phyloP scores from a whole-genome alignment of 2,888 invertebrate genomes.

The Trypoxylon attenuatum region DNA sequence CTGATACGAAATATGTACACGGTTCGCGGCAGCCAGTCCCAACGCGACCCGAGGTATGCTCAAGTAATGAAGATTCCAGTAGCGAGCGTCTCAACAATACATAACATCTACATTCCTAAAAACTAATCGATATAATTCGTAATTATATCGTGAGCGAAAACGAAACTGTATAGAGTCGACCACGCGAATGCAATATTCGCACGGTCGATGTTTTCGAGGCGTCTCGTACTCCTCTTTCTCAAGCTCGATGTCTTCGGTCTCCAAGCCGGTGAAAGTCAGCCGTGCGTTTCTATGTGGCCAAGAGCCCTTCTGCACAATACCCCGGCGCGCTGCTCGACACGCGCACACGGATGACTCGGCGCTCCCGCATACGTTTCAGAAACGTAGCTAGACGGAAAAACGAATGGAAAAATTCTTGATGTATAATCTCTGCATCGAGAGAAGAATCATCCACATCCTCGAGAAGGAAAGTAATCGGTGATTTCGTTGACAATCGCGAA shows the following conservation, averaged over 20 bases:
- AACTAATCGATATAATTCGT: too few species aligned
- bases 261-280: conserved; percentile 60
- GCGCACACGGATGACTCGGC: conserved; percentile 3
- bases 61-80: neutral
- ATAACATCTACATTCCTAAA: too few species aligned
- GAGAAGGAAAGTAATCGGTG: too few species aligned
- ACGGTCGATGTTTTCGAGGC: conserved; percentile 37
- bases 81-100: too few species aligned
- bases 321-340: conserved; percentile 13
- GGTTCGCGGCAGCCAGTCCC: too few species aligned
- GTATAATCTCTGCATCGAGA: too few species aligned
- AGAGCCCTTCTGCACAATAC: conserved; percentile 41
- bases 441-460: too few species aligned
- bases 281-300: conserved; percentile 44
- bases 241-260: conserved; percentile 32
- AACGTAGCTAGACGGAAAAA: neutral
- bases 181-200: neutral
- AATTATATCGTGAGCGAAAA: too few species aligned
- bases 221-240: conserved; percentile 24
- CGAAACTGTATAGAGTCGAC: too few species aligned
- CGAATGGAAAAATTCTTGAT: too few species aligned
- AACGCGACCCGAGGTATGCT: neutral
- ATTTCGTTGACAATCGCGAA: too few species aligned
- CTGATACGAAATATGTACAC: too few species aligned
- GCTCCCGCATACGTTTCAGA: neutral